phyloP scores from a whole-genome alignment of 1,140 invertebrate species.

The Drosophila gunungcola region DNA sequence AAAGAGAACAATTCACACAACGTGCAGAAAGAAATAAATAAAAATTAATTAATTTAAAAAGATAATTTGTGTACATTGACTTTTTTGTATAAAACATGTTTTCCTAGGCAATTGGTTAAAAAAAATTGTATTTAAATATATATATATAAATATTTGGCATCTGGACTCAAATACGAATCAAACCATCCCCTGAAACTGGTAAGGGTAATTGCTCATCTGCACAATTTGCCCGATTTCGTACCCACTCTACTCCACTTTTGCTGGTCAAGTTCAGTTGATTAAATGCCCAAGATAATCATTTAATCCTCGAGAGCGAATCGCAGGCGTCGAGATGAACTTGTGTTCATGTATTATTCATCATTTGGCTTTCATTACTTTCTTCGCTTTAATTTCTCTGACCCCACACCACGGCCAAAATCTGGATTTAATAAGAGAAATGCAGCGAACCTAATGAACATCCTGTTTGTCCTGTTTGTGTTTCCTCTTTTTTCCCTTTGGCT shows the following conservation, averaged over 20 bases:
- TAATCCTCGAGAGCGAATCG: slow-evolving; percentile 57
- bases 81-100: background rate
- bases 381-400: slow-evolving; percentile 42
- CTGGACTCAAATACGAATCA: background rate
- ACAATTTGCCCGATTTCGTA: background rate
- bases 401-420: slow-evolving; percentile 39
- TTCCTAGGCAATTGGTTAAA: background rate
- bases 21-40: background rate
- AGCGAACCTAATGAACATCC: slow-evolving; percentile 81
- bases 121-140: background rate
- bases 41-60: background rate
- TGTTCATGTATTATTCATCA: slow-evolving; percentile 78
- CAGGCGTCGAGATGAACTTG: slow-evolving; percentile 50
- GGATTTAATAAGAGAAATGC: slow-evolving; percentile 77
- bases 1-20: background rate
- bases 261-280: slow-evolving; percentile 47
- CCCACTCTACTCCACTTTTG: background rate
- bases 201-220: slow-evolving; percentile 32
- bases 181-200: background rate
- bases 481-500: slow-evolving; percentile 2
- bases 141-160: background rate
- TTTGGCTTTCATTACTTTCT: slow-evolving; percentile 45
- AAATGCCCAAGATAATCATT: slow-evolving; percentile 72
- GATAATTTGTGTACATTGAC: too few species aligned
- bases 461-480: slow-evolving; percentile 48